These are phyloP conservation scores for Lepidothrix coronata DNA, from an alignment of 2,113 vertebrate species.

Conservation along the genomic window DNA sequence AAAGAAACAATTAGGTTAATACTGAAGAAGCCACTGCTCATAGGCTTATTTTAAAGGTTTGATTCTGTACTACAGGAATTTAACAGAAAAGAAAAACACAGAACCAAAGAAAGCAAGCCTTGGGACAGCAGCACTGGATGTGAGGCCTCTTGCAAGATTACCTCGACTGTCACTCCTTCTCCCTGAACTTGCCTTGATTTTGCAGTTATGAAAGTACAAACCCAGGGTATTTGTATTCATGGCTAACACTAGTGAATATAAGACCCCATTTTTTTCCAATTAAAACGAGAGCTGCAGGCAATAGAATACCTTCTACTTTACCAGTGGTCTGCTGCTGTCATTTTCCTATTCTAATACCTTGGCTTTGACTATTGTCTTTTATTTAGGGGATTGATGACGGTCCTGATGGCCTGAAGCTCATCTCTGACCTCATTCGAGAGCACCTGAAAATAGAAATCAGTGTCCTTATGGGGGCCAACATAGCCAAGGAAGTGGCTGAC, in stretches of 20 bases:
- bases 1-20: neutral
- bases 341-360: neutral
- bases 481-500: constrained; percentile 85
- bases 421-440: constrained; percentile 85
- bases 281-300: neutral
- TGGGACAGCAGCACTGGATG: neutral
- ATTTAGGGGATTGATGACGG: constrained; percentile 81
- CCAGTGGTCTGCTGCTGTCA: neutral
- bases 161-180: neutral
- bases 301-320: neutral
- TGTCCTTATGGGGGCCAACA: constrained; percentile 88
- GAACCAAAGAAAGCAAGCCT: neutral
- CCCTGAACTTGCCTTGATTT: neutral
- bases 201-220: neutral
- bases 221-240: neutral
- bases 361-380: neutral
- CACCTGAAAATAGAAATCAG: constrained; percentile 85
- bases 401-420: constrained; percentile 79
- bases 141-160: neutral
- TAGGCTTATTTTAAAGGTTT: neutral
- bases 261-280: neutral
- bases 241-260: neutral
- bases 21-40: neutral
- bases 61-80: neutral
- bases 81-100: neutral